Evolutionary conservation across 2,797 vertebrate genomes (phyloP), one percentile per base, ranked within the genome.

Genomic region (Lateolabrax maculatus): DNA sequence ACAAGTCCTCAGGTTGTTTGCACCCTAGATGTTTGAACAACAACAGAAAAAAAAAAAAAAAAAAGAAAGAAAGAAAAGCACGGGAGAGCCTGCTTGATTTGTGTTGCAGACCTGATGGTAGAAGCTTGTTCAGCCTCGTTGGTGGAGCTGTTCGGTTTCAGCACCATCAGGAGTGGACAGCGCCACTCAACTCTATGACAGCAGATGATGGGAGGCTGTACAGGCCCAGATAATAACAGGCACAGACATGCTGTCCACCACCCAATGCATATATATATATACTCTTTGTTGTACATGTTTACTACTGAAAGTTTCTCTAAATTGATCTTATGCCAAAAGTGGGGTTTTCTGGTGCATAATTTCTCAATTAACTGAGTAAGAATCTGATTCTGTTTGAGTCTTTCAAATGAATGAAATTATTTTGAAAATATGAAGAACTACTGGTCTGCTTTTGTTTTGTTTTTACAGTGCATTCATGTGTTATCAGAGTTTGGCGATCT

Each of bases 101-200:
- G 0, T 9, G 23, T 6, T 41, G 62, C 66, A 51, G 51, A 23
- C 27, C 37, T 37, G 27, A 27, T 39, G 25, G 46, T 63, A 13
- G 19, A 5, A 49, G 61, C 48, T 25, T 15, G 36, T 62, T 53
- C 5, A 10, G 52, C 1, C 3, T 57, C 29, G 46, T 23, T 23
- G 43, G 56, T 6, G 6, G 72, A 48, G 6, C 41, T 66, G 68
- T 49, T 80, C 46, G 13, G 76, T 85, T 94, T 90, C 90, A 94
- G 90, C 75, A 94, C 92, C 90, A 73, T 2, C 36, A 77, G 73
- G 36, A 75, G 67, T 79, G 89, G 87, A 92, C 81, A 93, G 92
- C 77, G 76, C 80, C 89, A 70, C 65, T 71, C 5, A 71, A 71
- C 70, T 46, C 66, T 5, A 25, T 2, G 56, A 79, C 60, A 80